phyloP scores from a whole-genome alignment of 2,888 invertebrate species.

The Dendrolimus houi region DNA sequence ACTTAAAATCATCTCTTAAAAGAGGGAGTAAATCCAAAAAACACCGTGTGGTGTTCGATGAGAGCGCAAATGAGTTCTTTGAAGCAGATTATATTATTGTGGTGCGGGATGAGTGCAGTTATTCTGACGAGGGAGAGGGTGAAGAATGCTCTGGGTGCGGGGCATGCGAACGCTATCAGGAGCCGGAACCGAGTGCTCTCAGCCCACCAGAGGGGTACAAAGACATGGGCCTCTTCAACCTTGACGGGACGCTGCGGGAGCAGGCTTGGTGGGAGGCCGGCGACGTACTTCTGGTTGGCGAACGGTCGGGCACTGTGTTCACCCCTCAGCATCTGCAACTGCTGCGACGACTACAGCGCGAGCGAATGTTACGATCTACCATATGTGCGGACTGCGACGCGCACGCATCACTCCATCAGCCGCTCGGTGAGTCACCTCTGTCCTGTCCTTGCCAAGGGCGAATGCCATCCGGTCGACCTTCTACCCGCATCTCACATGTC shows the following conservation, averaged over 20 bases:
- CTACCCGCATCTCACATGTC: constrained; percentile 20
- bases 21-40: constrained; percentile 83
- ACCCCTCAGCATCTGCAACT: constrained; percentile 81
- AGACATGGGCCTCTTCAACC: constrained; percentile 83
- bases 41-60: constrained; percentile 91
- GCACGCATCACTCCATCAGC: constrained; percentile 63
- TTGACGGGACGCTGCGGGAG: constrained; percentile 72
- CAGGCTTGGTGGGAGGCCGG: constrained; percentile 77
- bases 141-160: constrained; percentile 80
- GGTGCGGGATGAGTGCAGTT: constrained; percentile 89
- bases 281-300: constrained; percentile 75
- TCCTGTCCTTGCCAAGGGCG: constrained; percentile 45
- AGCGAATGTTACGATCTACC: constrained; percentile 75
- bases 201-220: constrained; percentile 95
- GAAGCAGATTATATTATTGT: constrained; percentile 95
- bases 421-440: constrained; percentile 60
- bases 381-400: constrained; percentile 70
- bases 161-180: constrained; percentile 76
- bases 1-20: constrained; percentile 85
- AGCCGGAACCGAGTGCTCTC: constrained; percentile 88
- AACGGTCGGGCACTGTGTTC: constrained; percentile 76
- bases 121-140: constrained; percentile 88
- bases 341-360: constrained; percentile 79
- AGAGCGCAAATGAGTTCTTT: constrained; percentile 92
- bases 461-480: constrained; percentile 24